Evolutionary conservation across 2,888 invertebrate species (phyloP).

Genomic region (Hedya salicella): DNA sequence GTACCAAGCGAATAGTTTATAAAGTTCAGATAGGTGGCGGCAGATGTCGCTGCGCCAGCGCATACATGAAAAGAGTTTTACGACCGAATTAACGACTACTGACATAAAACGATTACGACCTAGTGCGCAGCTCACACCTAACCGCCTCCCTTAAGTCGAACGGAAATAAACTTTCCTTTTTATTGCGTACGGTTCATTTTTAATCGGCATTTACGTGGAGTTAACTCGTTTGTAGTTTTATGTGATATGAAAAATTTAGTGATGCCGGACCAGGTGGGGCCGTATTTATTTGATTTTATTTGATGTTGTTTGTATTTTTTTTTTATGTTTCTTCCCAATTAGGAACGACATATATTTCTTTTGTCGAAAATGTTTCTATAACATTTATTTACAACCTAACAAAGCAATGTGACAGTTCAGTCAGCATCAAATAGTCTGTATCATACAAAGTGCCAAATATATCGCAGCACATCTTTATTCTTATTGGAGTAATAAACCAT

Average conservation of each 20-base stretch:
- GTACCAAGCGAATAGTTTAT: not conserved
- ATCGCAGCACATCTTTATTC: no score
- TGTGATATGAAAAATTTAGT: conserved; percentile 2
- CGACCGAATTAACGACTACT: conserved; percentile 31
- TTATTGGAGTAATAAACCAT: no score
- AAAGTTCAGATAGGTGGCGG: not conserved
- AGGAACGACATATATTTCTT: conserved; percentile 18
- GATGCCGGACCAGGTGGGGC: conserved; percentile 23
- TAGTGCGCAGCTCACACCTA: not conserved
- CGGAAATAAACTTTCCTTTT: not conserved
- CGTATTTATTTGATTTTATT: conserved; percentile 31
- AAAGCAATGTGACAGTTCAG: no score
- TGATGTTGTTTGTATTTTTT: conserved; percentile 29
- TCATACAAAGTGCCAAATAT: no score
- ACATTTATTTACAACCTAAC: no score
- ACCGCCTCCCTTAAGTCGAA: not conserved
- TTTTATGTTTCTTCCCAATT: conserved; percentile 29
- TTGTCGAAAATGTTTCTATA: no score
- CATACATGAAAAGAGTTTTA: conserved; percentile 40
- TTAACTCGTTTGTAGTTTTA: not conserved
- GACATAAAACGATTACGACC: conserved; percentile 23
- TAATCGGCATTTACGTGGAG: not conserved
- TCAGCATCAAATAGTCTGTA: no score
- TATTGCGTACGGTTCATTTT: not conserved
- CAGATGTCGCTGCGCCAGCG: conserved; percentile 24